Evolutionary conservation across 2,797 vertebrate genomes (phyloP).

Genomic region (Anas capensis): DNA sequence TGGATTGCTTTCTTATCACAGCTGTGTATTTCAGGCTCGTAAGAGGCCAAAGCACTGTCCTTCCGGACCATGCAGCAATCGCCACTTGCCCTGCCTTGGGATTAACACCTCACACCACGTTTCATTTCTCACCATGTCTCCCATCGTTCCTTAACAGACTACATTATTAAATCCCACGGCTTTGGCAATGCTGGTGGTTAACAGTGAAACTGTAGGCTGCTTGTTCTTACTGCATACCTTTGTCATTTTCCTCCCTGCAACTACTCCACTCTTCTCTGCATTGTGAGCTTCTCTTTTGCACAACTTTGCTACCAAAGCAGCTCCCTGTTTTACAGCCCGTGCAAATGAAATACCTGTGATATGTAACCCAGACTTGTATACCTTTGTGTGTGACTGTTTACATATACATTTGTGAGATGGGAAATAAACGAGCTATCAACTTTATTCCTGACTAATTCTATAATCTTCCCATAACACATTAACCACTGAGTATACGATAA

Average conservation of each 20-base stretch:
- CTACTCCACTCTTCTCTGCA: neutral
- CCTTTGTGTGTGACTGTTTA: conserved; percentile 16
- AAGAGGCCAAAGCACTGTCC: neutral
- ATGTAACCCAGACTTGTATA: neutral
- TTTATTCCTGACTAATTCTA: neutral
- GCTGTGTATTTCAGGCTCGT: neutral
- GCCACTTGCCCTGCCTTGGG: neutral
- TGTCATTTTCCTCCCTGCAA: neutral
- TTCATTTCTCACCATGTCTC: fast-evolving
- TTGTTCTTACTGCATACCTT: neutral
- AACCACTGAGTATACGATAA: neutral
- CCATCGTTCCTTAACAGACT: neutral
- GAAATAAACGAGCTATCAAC: conserved; percentile 55
- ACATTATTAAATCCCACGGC: neutral
- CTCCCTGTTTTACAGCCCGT: conserved; percentile 14
- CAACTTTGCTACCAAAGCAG: conserved; percentile 46
- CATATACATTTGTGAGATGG: conserved; percentile 12
- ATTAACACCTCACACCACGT: neutral
- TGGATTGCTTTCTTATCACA: neutral
- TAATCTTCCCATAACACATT: neutral
- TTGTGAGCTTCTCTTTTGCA: conserved; percentile 11
- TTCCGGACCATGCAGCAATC: neutral
- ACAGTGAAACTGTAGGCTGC: neutral
- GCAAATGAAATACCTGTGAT: neutral
- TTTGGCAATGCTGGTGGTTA: neutral